Conservation (phyloP, 1,140 invertebrate genomes). For the Heliconius hewitsoni region DNA sequence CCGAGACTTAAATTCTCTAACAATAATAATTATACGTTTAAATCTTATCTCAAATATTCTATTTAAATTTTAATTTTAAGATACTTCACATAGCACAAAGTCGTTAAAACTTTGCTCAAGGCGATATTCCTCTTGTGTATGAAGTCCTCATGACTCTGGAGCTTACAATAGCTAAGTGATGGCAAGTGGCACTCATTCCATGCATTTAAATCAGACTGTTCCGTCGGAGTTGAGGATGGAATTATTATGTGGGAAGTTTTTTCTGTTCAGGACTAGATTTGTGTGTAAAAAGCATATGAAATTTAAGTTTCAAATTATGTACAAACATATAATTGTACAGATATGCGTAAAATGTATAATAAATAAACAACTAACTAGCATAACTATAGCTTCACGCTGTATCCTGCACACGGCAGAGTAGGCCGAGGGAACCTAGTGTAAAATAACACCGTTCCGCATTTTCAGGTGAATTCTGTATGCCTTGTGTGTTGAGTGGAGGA, state of each 20-base stretch:
- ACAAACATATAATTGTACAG: too few species aligned
- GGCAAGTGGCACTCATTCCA: constrained; percentile 4
- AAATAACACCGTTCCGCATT: too few species aligned
- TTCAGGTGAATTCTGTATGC: too few species aligned
- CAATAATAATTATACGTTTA: neutral
- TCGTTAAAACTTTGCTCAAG: constrained; percentile 9
- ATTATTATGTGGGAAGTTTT: neutral
- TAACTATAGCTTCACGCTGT: too few species aligned
- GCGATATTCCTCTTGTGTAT: constrained; percentile 8
- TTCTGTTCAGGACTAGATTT: neutral
- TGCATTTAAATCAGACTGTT: constrained; percentile 3
- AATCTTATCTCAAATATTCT: neutral
- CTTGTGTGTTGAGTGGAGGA: too few species aligned
- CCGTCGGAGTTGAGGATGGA: neutral
- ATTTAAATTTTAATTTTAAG: neutral
- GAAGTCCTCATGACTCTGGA: constrained; percentile 7
- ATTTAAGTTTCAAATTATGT: neutral
- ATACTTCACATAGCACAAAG: neutral
- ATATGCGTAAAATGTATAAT: neutral
- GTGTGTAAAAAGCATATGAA: neutral
- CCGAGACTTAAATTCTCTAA: too few species aligned
- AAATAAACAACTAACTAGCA: neutral
- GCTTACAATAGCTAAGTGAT: constrained; percentile 11
- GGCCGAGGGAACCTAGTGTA: too few species aligned
- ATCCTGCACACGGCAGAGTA: too few species aligned